Percentiles rank a stretch among this genome's conserved stretches.
Evolutionary conservation across 2,888 invertebrate genomes (phyloP).

Genomic region (Mythimna impura): DNA sequence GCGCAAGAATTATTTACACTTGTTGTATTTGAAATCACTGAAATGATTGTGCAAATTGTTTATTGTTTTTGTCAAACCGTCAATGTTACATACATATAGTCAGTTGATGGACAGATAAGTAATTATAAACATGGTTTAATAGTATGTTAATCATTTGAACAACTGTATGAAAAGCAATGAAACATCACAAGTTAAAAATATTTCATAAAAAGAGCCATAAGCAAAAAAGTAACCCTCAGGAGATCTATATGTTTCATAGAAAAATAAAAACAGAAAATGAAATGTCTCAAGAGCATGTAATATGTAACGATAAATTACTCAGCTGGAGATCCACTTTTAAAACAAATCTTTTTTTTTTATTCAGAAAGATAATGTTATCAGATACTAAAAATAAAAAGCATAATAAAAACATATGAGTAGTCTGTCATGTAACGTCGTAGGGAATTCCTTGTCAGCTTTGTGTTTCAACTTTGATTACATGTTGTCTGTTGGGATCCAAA

Average conservation of each 20-base stretch:
- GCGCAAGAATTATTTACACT: neutral
- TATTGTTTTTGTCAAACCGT: neutral
- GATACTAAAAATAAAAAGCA: slow-evolving; percentile 18
- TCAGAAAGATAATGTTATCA: slow-evolving; percentile 17
- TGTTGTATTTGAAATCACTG: neutral
- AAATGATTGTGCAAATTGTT: neutral
- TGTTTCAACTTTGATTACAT: slow-evolving; percentile 42
- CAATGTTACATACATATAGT: neutral
- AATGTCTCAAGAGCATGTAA: slow-evolving; percentile 24
- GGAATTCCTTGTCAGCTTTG: slow-evolving; percentile 48
- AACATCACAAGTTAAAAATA: neutral
- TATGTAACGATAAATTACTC: slow-evolving; percentile 18
- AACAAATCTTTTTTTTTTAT: slow-evolving; percentile 14
- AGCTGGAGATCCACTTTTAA: slow-evolving; percentile 17
- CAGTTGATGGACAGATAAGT: neutral
- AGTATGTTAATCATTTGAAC: slow-evolving; percentile 1
- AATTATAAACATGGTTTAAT: neutral
- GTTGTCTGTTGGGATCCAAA: slow-evolving; percentile 35
- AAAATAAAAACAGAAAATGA: slow-evolving; percentile 15
- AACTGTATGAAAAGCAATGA: neutral
- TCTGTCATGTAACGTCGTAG: slow-evolving; percentile 35
- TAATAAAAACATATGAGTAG: slow-evolving; percentile 20
- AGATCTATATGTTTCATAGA: slow-evolving; percentile 9
- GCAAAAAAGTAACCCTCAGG: neutral
- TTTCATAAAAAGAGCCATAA: neutral